Evolutionary conservation across 2,113 vertebrate species (phyloP).

Genomic region (Oenanthe oenanthe): DNA sequence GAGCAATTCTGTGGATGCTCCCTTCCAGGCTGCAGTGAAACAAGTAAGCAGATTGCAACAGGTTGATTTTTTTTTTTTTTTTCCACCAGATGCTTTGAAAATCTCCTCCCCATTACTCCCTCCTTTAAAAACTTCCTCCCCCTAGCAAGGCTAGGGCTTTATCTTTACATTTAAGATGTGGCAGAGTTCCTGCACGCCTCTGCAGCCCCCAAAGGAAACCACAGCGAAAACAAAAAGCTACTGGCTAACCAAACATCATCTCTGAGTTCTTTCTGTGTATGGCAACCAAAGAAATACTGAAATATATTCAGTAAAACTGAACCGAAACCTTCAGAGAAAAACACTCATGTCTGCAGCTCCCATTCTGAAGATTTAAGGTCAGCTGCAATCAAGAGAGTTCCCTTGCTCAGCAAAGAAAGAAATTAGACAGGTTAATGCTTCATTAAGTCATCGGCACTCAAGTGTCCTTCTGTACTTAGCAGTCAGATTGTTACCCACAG

Average conservation of each 20-base stretch:
- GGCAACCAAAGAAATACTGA: neutral
- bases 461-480: constrained; percentile 6
- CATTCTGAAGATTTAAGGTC: neutral
- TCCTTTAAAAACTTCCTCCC: neutral
- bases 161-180: neutral
- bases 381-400: neutral
- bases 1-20: neutral
- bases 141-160: neutral
- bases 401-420: constrained; percentile 26
- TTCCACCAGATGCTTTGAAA: neutral
- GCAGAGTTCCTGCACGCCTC: constrained; percentile 6
- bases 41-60: neutral
- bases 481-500: neutral
- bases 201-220: constrained; percentile 49
- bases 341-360: neutral
- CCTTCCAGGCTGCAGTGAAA: neutral
- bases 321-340: neutral
- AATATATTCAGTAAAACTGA: neutral
- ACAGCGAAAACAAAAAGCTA: neutral
- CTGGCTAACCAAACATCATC: neutral
- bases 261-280: neutral
- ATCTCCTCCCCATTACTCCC: neutral
- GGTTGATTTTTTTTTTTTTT: neutral
- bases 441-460: neutral
- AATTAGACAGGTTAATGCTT: neutral